Evolutionary conservation across 2,113 vertebrate species (phyloP).

Genomic region (Chaetops frenatus): DNA sequence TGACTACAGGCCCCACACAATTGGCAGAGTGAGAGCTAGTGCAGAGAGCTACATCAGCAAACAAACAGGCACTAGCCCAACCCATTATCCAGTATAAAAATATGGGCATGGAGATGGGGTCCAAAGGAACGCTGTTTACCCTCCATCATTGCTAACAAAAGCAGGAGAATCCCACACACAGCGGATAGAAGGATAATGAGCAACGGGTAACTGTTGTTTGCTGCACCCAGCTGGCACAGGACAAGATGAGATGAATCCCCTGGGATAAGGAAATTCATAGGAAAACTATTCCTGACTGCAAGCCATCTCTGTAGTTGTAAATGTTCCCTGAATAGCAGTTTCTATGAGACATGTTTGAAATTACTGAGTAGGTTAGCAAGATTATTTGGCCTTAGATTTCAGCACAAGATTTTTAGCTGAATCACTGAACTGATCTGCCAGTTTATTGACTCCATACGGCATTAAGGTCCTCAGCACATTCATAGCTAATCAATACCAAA

Average conservation of each 20-base stretch:
- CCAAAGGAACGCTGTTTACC: neutral
- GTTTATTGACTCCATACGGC: neutral
- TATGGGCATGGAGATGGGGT: neutral
- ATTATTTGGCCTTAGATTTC: neutral
- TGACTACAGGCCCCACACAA: neutral
- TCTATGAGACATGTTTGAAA: neutral
- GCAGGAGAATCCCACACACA: neutral
- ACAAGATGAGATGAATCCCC: neutral
- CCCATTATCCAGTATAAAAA: neutral
- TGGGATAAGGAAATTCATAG: neutral
- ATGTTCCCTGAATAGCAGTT: neutral
- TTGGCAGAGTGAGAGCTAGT: neutral
- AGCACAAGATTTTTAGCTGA: neutral
- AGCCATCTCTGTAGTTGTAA: neutral
- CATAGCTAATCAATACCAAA: neutral
- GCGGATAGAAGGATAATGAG: neutral
- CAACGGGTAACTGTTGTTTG: neutral
- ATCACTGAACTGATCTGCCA: neutral
- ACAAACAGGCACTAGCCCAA: neutral
- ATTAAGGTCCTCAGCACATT: neutral
- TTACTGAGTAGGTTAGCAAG: neutral
- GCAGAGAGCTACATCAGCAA: neutral
- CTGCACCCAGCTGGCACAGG: neutral
- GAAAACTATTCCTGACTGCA: neutral
- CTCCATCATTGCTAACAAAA: neutral